A percentile compares a stretch with the other conserved stretches of the same genome.
phyloP scores from a whole-genome alignment of 2,888 invertebrate species.

The Pseudanteris insignis region DNA sequence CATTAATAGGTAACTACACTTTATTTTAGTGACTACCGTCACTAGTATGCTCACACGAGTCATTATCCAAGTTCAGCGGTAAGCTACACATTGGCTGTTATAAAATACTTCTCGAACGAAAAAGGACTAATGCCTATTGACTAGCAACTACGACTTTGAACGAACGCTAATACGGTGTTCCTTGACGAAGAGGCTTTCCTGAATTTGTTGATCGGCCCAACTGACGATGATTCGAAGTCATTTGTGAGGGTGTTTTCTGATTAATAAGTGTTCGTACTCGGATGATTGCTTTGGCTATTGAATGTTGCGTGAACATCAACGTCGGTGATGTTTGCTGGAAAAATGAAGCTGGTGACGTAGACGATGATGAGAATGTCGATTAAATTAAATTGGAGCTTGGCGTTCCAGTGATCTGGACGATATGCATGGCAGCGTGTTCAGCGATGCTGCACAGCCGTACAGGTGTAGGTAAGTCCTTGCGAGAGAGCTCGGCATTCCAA shows the following conservation, averaged over 20 bases:
- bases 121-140: too few relatives aligned
- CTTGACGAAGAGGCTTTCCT: conserved; percentile 29
- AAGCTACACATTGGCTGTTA: too few relatives aligned
- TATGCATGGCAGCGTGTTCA: conserved; percentile 39
- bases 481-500: conserved; percentile 30
- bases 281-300: conserved; percentile 5
- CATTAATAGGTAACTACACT: too few relatives aligned
- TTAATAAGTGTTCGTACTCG: neutral
- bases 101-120: too few relatives aligned
- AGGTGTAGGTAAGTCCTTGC: conserved; percentile 38
- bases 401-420: conserved; percentile 35
- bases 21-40: too few relatives aligned
- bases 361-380: conserved; percentile 16
- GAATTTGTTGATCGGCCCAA: conserved; percentile 40
- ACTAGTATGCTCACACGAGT: too few relatives aligned
- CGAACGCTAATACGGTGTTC: conserved; percentile 33
- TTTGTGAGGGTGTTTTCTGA: conserved; percentile 7
- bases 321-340: neutral
- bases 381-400: conserved; percentile 26
- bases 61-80: too few relatives aligned
- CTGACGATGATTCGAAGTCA: conserved; percentile 38
- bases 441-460: conserved; percentile 30
- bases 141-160: conserved; percentile 37
- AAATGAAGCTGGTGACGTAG: conserved; percentile 22
- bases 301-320: neutral